Conservation (phyloP, 2,113 vertebrate genomes). For the Proterorhinus semilunaris region DNA sequence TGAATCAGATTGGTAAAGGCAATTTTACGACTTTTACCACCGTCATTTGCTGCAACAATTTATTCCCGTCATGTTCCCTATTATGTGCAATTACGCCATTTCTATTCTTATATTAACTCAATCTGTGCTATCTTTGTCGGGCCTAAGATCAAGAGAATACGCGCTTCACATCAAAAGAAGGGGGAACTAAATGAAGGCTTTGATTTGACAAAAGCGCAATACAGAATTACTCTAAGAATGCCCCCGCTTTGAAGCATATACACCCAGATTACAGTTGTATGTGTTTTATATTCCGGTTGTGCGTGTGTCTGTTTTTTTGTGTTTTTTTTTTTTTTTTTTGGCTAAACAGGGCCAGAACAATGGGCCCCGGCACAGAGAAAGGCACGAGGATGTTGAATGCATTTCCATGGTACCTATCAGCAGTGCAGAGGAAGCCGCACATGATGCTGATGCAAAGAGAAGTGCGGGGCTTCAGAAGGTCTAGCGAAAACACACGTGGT, state of each 20-base stretch:
- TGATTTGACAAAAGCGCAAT: constrained; percentile 56
- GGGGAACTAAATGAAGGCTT: constrained; percentile 48
- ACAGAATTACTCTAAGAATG: constrained; percentile 45
- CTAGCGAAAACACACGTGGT: constrained; percentile 32
- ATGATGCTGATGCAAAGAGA: constrained; percentile 63
- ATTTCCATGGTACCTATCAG: constrained; percentile 61
- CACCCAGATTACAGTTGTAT: constrained; percentile 44
- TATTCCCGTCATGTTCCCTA: constrained; percentile 12
- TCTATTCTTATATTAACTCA: constrained; percentile 22
- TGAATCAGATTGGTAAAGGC: background rate
- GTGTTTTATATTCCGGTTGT: constrained; percentile 33
- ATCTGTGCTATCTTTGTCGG: constrained; percentile 31
- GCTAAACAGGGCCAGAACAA: constrained; percentile 43
- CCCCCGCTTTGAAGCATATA: constrained; percentile 51
- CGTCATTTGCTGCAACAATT: background rate
- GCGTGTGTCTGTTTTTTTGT: too few species aligned
- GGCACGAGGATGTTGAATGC: constrained; percentile 48
- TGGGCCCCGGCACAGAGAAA: constrained; percentile 41
- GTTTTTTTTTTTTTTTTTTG: constrained; percentile 2
- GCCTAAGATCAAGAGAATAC: constrained; percentile 48
- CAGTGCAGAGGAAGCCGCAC: constrained; percentile 33
- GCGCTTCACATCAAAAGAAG: constrained; percentile 50
- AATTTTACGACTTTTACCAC: background rate
- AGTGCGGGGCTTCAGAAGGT: constrained; percentile 46
- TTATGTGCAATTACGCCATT: constrained; percentile 19